phyloP scores from a whole-genome alignment of 1,140 invertebrate genomes.

The Atta colombica region DNA sequence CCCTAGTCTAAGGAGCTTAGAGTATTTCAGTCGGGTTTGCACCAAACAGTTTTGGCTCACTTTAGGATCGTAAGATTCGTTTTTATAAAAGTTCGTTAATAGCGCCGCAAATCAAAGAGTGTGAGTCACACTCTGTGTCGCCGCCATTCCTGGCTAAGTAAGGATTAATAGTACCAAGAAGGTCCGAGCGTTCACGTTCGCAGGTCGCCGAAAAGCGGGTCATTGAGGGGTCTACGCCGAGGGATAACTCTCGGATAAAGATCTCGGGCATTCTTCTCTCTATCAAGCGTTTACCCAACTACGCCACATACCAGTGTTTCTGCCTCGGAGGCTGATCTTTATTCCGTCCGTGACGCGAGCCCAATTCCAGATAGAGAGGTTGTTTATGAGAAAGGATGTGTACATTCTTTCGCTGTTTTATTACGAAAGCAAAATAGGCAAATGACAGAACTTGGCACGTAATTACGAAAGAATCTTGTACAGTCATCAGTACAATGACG shows the following conservation, averaged over 20 bases:
- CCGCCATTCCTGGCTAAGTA: not conserved
- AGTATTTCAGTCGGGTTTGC: not conserved
- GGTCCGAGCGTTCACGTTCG: not conserved
- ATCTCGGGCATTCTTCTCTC: slow-evolving; percentile 33
- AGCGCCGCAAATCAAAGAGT: not conserved
- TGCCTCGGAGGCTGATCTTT: slow-evolving; percentile 46
- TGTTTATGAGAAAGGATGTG: not conserved
- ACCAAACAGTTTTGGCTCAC: not conserved
- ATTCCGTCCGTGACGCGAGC: slow-evolving; percentile 31
- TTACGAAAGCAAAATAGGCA: not conserved
- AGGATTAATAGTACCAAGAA: not conserved
- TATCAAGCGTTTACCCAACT: not conserved
- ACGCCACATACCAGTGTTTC: not conserved
- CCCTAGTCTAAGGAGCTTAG: slow-evolving; percentile 35
- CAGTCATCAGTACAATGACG: not conserved
- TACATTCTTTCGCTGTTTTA: slow-evolving; percentile 18
- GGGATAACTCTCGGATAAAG: slow-evolving; percentile 33
- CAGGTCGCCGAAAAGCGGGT: slow-evolving; percentile 31
- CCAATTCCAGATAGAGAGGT: slow-evolving; percentile 4
- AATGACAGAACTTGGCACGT: not conserved
- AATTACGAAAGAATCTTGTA: slow-evolving; percentile 30
- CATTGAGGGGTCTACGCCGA: not conserved
- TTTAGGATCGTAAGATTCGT: not conserved
- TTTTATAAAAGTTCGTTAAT: not conserved
- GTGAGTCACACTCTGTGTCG: not conserved